phyloP scores from a whole-genome alignment of 2,888 invertebrate genomes.

The Drosophila meridiana region DNA sequence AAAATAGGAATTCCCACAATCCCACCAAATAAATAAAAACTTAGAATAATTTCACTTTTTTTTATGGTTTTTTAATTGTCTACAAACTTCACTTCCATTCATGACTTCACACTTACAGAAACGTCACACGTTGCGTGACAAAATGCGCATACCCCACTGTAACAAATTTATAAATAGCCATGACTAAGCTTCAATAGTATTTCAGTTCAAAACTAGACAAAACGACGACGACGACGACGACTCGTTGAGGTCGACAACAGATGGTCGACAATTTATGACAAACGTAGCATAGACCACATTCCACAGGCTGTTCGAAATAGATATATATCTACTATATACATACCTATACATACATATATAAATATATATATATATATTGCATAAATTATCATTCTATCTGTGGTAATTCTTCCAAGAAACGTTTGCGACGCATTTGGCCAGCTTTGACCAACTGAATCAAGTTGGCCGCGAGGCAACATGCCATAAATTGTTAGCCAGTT shows the following conservation, averaged over 20 bases:
- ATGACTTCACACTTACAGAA: background rate
- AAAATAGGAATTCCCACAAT: no score
- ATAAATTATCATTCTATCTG: constrained; percentile 53
- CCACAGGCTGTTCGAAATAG: constrained; percentile 31
- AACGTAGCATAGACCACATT: constrained; percentile 34
- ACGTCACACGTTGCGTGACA: background rate
- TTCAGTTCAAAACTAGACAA: constrained; percentile 32
- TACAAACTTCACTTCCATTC: background rate
- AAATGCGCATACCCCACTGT: background rate
- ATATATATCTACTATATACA: background rate
- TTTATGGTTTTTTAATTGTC: background rate
- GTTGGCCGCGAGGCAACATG: constrained; percentile 56
- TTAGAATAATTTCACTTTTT: background rate
- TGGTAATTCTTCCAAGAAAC: constrained; percentile 73
- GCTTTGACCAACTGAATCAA: constrained; percentile 56
- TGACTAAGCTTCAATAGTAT: constrained; percentile 34
- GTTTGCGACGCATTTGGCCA: constrained; percentile 60
- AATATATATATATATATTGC: constrained; percentile 26
- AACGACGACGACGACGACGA: constrained; percentile 12
- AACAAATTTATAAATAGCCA: constrained; percentile 1
- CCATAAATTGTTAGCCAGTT: constrained; percentile 72
- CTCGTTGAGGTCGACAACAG: constrained; percentile 17
- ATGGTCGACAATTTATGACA: constrained; percentile 52
- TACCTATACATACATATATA: background rate
- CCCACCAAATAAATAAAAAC: no score